Evolutionary conservation across 92 coral and sea anemone species (phyloP), one percentile per base, ranked within the genome.

Genomic region (Parazoanthus atlanticus): DNA sequence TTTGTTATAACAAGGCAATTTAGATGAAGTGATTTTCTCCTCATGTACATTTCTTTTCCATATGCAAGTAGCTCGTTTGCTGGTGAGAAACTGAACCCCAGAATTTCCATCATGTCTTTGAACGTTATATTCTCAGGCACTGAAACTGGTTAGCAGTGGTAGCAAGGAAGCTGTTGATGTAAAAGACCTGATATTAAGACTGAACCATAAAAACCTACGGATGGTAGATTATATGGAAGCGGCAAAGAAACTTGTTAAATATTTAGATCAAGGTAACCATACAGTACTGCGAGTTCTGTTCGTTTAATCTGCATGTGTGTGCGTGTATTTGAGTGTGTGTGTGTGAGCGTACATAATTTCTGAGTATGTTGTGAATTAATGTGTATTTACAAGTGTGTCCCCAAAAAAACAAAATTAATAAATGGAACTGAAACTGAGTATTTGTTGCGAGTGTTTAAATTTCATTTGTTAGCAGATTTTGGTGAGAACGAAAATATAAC

Each of bases 161-260:
- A 61, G 56, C 76, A 82, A 82, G 13, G 86, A 82, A 65, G 86
- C 76, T 66, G 54, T 43, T 32, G 58, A 56, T 25, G 86, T 82
- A n/a, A 25, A 64, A 43, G 86, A 65, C 5, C 86, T 64, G 31
- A 66, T 82, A 56, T 66, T 40, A 66, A 31, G 36, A 43, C 75
- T 82, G 12, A 65, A 64, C 28, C 43, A 82, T 38, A 49, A 82
- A 82, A 36, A 66, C 40, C 86, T 82, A n/a, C 36, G 33, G 28
- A 74, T 70, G 52, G 67, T 69, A 52, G 85, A 78, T 31, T 90
- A 90, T 85, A 52, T 83, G 73, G 88, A 92, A 43, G 91, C 93
- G 56, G 86, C 91, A 28, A 88, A 76, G 69, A 77, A 28, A 36
- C 86, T 82, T 82, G 31, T 41, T 25, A 11, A 65, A 34, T 65